These are phyloP conservation scores for Strigamia transsilvanica DNA, from an alignment of 2,888 invertebrate species.

Conservation along the genomic window DNA sequence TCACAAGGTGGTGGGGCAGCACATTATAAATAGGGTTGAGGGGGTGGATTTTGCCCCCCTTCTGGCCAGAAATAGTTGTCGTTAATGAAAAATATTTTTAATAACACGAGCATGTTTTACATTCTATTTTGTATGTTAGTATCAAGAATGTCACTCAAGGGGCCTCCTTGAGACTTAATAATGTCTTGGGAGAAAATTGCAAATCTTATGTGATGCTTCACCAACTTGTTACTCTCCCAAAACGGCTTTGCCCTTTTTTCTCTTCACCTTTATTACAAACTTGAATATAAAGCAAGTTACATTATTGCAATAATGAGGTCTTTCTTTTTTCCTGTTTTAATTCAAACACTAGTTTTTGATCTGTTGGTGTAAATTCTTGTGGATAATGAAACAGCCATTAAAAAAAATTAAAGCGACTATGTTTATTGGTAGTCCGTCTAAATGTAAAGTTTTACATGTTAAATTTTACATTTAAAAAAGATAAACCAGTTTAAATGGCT, in stretches of 20 bases:
- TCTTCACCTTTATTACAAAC: constrained; percentile 18
- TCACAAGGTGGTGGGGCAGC: constrained; percentile 42
- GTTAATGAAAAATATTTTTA: constrained; percentile 54
- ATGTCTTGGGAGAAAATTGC: constrained; percentile 37
- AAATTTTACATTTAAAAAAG: too few species aligned
- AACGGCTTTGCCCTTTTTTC: constrained; percentile 32
- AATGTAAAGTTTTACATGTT: too few species aligned
- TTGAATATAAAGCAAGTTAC: neutral
- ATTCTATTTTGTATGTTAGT: constrained; percentile 51
- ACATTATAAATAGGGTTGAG: constrained; percentile 4
- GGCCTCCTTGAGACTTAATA: constrained; percentile 38
- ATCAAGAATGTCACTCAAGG: constrained; percentile 38
- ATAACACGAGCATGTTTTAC: constrained; percentile 53
- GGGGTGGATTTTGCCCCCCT: constrained; percentile 35
- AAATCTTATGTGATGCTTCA: constrained; percentile 35
- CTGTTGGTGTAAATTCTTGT: neutral
- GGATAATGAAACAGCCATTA: neutral
- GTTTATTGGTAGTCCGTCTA: too few species aligned
- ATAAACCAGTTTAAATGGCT: too few species aligned
- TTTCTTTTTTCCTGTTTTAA: neutral
- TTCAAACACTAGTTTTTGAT: neutral
- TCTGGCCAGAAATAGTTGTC: constrained; percentile 53
- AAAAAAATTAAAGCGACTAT: too few species aligned
- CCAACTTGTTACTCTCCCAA: constrained; percentile 36
- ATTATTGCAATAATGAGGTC: constrained; percentile 6